These are phyloP conservation scores for Lasioglossum villosulum DNA, from an alignment of 2,888 invertebrate genomes.

Conservation along the genomic window DNA sequence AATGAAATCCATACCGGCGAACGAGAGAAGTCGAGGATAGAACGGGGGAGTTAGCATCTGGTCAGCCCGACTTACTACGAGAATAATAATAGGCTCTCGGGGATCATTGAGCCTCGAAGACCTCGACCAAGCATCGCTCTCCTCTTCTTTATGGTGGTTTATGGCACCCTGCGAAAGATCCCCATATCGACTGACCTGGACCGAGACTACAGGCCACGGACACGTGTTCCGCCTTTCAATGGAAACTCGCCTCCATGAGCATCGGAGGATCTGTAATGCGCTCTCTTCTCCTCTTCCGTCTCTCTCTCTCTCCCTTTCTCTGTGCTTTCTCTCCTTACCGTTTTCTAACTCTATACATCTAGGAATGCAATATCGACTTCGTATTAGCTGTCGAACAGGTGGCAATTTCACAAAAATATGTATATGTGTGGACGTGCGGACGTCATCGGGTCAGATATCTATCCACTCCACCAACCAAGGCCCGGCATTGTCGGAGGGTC, in stretches of 20 bases:
- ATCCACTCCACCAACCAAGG: neutral
- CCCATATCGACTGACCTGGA: constrained; percentile 51
- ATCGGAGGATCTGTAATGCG: constrained; percentile 2
- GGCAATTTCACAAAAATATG: neutral
- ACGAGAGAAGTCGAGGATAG: constrained; percentile 45
- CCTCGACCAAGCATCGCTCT: constrained; percentile 46
- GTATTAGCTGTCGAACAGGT: constrained; percentile 51
- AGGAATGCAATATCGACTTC: constrained; percentile 64
- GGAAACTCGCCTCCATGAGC: constrained; percentile 42
- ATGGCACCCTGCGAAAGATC: constrained; percentile 52
- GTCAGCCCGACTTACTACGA: constrained; percentile 78
- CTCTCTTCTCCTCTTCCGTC: neutral
- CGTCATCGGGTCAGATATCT: neutral
- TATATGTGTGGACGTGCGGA: neutral
- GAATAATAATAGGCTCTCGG: constrained; percentile 73
- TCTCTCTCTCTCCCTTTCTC: neutral
- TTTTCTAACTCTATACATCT: neutral
- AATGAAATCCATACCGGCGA: constrained; percentile 75
- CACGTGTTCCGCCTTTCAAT: constrained; percentile 64
- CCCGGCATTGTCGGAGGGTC: neutral
- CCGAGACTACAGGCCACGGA: constrained; percentile 30
- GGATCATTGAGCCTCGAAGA: constrained; percentile 66
- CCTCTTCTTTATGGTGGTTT: constrained; percentile 64
- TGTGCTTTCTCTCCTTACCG: neutral
- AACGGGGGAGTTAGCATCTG: constrained; percentile 73